Percentiles rank a stretch among this genome's conserved stretches.
These are phyloP conservation scores for Clunio marinus DNA, from an alignment of 2,888 invertebrate species.

Conservation along the genomic window DNA sequence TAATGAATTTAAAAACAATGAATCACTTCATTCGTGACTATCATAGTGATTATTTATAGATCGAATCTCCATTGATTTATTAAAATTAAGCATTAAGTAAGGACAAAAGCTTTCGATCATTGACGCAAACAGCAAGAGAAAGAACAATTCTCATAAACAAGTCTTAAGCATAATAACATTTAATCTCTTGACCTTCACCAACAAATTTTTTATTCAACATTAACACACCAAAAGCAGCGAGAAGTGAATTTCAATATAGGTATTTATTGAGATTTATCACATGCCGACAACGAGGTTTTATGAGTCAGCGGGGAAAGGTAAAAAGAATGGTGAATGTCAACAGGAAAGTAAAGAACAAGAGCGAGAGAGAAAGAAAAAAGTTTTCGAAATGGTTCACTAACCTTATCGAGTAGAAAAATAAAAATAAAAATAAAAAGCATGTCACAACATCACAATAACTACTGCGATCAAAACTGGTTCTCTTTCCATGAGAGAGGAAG, in stretches of 20 bases:
- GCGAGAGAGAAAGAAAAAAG: not conserved
- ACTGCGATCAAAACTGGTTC: not conserved
- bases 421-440: not conserved
- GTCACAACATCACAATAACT: no score
- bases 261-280: not conserved
- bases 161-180: no score
- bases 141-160: no score
- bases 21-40: no score
- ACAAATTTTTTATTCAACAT: not conserved
- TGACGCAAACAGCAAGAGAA: no score
- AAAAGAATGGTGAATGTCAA: not conserved
- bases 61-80: no score
- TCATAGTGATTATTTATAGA: no score
- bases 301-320: not conserved
- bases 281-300: not conserved
- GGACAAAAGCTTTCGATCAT: no score
- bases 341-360: not conserved
- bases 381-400: not conserved
- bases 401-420: not conserved
- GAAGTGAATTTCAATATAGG: no score
- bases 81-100: no score
- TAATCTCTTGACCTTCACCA: conserved; percentile 16
- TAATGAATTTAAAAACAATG: no score
- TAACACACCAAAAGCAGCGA: no score
- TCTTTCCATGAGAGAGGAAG: not conserved